phyloP scores from a whole-genome alignment of 2,888 invertebrate species.

The Trachelus stipa region DNA sequence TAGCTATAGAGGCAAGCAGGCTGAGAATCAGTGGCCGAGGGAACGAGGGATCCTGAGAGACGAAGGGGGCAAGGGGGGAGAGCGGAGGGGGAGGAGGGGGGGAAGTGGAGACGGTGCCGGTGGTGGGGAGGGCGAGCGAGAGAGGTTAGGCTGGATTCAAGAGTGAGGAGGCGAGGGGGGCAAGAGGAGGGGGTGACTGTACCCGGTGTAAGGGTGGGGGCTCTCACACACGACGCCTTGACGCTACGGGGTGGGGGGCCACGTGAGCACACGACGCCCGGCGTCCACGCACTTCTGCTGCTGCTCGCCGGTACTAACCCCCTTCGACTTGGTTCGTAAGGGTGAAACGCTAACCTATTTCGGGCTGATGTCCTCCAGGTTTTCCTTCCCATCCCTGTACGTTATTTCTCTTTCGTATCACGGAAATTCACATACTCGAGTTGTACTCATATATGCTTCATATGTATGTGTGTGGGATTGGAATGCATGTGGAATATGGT shows the following conservation, averaged over 20 bases:
- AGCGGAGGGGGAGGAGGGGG: conserved; percentile 22
- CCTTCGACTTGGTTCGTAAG: conserved; percentile 20
- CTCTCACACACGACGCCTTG: conserved; percentile 28
- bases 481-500: neutral
- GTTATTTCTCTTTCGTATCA: neutral
- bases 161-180: conserved; percentile 8
- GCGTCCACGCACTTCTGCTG: conserved; percentile 40
- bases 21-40: conserved; percentile 11
- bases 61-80: conserved; percentile 25
- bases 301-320: conserved; percentile 22
- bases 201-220: conserved; percentile 15
- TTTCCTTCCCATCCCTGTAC: neutral
- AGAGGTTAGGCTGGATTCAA: neutral
- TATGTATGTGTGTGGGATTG: neutral
- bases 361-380: neutral
- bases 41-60: conserved; percentile 18
- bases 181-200: conserved; percentile 6
- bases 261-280: conserved; percentile 53
- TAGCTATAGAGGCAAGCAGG: conserved; percentile 17
- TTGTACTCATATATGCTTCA: neutral
- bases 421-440: neutral
- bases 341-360: conserved; percentile 35
- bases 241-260: conserved; percentile 42
- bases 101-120: conserved; percentile 23
- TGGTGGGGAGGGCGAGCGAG: neutral